A percentile compares a stretch with the other conserved stretches of the same genome.
These are phyloP conservation scores for Cheilosia urbana DNA, from an alignment of 2,888 invertebrate species.

Conservation along the genomic window DNA sequence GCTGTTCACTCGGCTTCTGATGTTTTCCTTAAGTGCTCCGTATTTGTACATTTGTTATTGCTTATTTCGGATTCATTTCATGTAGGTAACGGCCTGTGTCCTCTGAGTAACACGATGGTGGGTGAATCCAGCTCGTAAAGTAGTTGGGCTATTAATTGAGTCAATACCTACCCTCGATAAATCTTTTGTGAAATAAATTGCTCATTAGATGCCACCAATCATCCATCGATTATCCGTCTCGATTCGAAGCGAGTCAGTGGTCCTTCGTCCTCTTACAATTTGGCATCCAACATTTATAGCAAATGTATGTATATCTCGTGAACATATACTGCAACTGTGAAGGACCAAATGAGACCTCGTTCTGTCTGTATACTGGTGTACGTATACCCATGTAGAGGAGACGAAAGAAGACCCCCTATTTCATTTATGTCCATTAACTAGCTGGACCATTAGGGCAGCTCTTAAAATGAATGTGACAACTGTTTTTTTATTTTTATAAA, in stretches of 20 bases:
- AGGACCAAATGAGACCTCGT: conserved; percentile 21
- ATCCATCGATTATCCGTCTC: conserved; percentile 70
- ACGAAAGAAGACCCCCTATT: background rate
- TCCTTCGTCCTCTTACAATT: conserved; percentile 25
- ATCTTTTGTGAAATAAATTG: conserved; percentile 65
- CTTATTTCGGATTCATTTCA: conserved; percentile 16
- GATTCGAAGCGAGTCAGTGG: conserved; percentile 27
- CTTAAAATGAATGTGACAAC: conserved; percentile 63
- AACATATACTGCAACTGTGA: conserved; percentile 22
- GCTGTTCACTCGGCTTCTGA: conserved; percentile 29
- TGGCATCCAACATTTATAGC: conserved; percentile 5
- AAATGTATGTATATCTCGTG: conserved; percentile 12
- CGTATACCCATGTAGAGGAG: background rate
- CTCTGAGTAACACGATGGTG: conserved; percentile 14
- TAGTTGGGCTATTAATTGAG: conserved; percentile 52
- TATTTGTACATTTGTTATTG: conserved; percentile 24
- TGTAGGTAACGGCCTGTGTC: conserved; percentile 9
- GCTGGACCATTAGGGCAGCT: conserved; percentile 60
- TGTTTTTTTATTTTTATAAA: conserved; percentile 31
- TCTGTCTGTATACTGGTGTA: background rate
- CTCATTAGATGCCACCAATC: conserved; percentile 70
- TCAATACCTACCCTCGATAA: conserved; percentile 59
- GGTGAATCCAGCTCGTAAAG: conserved; percentile 5
- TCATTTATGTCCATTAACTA: conserved; percentile 69
- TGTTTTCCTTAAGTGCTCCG: conserved; percentile 29